phyloP scores from a whole-genome alignment of 2,888 invertebrate species.

The Stomorhina lunata region DNA sequence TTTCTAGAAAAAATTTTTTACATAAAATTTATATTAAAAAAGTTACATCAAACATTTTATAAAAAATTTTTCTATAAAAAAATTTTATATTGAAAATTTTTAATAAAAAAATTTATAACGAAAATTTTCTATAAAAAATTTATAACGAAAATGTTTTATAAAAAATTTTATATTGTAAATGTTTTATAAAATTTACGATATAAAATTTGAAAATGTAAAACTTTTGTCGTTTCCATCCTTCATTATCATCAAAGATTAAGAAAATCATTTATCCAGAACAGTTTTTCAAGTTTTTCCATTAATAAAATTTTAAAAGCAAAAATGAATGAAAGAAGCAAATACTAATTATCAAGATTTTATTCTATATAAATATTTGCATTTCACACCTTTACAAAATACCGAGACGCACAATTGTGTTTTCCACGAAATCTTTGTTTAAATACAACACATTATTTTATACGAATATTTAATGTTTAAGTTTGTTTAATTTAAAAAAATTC shows the following conservation, averaged over 20 bases:
- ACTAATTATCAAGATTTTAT: conserved; percentile 29
- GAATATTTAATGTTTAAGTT: background rate
- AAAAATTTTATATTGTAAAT: too few species aligned
- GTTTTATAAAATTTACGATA: too few species aligned
- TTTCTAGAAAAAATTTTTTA: too few species aligned
- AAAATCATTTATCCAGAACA: background rate
- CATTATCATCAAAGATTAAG: background rate
- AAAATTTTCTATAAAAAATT: too few species aligned
- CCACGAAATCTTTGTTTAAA: conserved; percentile 43
- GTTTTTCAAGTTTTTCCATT: background rate
- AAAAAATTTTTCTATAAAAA: too few species aligned
- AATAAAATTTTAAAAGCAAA: too few species aligned
- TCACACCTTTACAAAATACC: conserved; percentile 54
- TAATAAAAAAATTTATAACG: too few species aligned
- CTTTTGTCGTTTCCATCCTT: background rate
- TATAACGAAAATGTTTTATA: too few species aligned
- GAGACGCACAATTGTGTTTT: conserved; percentile 43
- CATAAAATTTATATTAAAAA: too few species aligned
- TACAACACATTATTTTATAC: conserved; percentile 3
- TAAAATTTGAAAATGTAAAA: too few species aligned
- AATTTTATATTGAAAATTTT: too few species aligned
- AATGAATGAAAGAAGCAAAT: background rate
- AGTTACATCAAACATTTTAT: too few species aligned
- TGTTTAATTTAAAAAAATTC: conserved; percentile 30
- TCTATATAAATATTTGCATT: conserved; percentile 51